Conservation (phyloP, 2,797 vertebrate species). For the Trachops cirrhosus region DNA sequence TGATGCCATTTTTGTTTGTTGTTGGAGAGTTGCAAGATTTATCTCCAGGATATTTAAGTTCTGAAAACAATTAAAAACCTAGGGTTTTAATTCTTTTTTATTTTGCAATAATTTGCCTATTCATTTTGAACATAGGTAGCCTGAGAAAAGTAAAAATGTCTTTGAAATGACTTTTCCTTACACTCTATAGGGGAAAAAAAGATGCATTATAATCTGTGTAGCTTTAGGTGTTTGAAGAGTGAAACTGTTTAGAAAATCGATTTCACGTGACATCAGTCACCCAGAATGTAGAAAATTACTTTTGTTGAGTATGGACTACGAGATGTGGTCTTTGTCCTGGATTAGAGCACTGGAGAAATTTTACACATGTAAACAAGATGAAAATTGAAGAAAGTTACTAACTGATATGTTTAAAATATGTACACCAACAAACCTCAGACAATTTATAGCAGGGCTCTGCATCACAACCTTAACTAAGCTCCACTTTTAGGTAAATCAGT, state of each 20-base stretch:
- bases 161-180: background rate
- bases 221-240: background rate
- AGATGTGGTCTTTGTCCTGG: background rate
- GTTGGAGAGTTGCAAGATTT: background rate
- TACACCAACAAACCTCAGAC: background rate
- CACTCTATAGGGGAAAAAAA: background rate
- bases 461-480: background rate
- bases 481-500: background rate
- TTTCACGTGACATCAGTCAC: conserved; percentile 6
- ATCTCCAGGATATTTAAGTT: background rate
- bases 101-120: conserved; percentile 20
- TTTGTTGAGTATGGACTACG: background rate
- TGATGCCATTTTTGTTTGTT: background rate
- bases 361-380: background rate
- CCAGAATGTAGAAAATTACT: background rate
- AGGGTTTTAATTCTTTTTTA: conserved; percentile 1
- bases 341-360: background rate
- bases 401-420: background rate
- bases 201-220: background rate
- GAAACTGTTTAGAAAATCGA: background rate
- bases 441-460: background rate
- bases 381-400: background rate
- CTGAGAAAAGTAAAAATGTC: conserved; percentile 16
- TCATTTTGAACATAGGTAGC: conserved; percentile 15
- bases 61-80: conserved; percentile 39